These are phyloP conservation scores for Xestia rhomboidea DNA, from an alignment of 2,888 invertebrate genomes.

Conservation along the genomic window DNA sequence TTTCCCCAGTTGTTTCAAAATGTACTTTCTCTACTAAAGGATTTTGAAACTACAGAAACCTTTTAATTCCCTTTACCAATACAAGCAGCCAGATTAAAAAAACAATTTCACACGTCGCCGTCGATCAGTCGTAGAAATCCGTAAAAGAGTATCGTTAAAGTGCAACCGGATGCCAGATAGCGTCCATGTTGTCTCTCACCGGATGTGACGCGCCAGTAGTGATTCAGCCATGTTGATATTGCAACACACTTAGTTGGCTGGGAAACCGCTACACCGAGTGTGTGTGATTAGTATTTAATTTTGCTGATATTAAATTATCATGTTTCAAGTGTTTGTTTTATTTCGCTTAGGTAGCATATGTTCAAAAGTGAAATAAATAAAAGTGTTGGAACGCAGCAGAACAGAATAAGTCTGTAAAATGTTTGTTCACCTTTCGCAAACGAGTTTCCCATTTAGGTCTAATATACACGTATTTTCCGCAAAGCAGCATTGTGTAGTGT, in stretches of 20 bases:
- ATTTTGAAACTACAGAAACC: not conserved
- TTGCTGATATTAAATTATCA: constrained; percentile 10
- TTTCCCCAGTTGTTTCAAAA: not conserved
- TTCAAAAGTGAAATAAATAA: not conserved
- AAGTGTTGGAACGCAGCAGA: not conserved
- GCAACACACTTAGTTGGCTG: constrained; percentile 49
- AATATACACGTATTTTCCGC: too few relatives aligned
- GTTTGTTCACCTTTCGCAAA: not conserved
- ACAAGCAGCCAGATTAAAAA: constrained; percentile 22
- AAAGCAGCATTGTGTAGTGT: too few relatives aligned
- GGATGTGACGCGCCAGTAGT: constrained; percentile 64
- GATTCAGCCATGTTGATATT: constrained; percentile 57
- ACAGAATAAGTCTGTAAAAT: not conserved
- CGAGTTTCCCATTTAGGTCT: too few relatives aligned
- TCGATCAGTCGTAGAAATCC: constrained; percentile 48
- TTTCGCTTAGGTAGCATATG: not conserved
- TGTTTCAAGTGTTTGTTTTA: not conserved
- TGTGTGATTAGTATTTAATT: not conserved
- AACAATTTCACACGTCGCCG: constrained; percentile 40
- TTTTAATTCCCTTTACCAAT: not conserved
- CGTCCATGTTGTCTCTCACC: constrained; percentile 60
- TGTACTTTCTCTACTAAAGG: not conserved
- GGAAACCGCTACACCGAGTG: constrained; percentile 24
- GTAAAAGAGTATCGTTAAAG: constrained; percentile 49
- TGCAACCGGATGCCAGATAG: constrained; percentile 62